Base-by-base conservation (phyloP, 2,113 vertebrate species). In the Sturnus vulgaris region DNA sequence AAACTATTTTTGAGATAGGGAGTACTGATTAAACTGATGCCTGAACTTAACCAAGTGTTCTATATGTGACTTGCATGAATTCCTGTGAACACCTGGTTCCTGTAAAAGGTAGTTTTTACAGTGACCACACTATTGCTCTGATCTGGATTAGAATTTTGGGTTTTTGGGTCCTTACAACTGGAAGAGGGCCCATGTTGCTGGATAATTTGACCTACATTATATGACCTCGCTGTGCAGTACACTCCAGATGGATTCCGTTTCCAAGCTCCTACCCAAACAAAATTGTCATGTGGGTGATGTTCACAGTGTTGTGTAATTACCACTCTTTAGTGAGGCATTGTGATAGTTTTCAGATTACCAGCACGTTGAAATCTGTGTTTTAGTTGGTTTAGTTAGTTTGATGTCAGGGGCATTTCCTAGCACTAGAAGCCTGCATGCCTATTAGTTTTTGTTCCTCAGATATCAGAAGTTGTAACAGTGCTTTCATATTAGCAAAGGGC, bases 31-130 rank as follows among this genome's bases (percentile, higher is more conserved):
- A 82, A 96, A 90, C 53, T 64, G 52, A 56, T 85, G 65, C 57
- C 73, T 96, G 73, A 93, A 83, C 59, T 93, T 92, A 88, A 91
- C 53, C 31, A 70, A 88, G 18, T 86, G 42, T 95, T 92, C 70
- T 82, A 3, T 85, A 15, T 91, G 53, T 87, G 56, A 84, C 56
- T 68, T 63, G 87, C 49, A 79, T 93, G 56, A 92, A 91, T 88
- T 82, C 37, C 20, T 80, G 37, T 2, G 7, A 65, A 22, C 22
- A 49, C 28, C 13, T 82, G 18, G 44, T 82, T 76, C 37, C 31
- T 46, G 14, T 64, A 76, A 71, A 79, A 46, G 24, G 23, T 81
- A 55, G 7, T 24, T 88, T 95, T 95, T 84, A 44, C 28, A 39
- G 27, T 70, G 56, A 65, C 44, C 1, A 2, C 30, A 88, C 19